Evolutionary conservation across 2,797 vertebrate genomes (phyloP).

Genomic region (Lepidocolaptes lacrymiger): DNA sequence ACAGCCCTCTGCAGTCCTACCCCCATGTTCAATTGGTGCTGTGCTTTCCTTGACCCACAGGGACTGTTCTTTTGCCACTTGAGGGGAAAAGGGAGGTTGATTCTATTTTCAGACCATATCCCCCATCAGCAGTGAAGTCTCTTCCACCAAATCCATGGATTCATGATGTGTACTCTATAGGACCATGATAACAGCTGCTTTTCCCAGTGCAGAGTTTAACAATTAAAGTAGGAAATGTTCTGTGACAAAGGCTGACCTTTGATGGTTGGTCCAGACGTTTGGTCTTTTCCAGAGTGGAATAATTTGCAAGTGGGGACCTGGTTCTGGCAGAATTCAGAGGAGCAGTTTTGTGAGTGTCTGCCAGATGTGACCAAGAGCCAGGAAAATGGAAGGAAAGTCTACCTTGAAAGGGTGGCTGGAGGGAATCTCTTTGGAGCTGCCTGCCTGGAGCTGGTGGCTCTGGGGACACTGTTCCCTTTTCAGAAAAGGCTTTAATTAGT

Average conservation of each 20-base stretch:
- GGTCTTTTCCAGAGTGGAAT: background rate
- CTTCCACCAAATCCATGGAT: background rate
- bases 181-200: background rate
- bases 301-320: background rate
- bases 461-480: background rate
- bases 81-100: background rate
- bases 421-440: background rate
- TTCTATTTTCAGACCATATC: background rate
- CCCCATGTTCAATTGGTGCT: background rate
- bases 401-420: background rate
- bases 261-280: background rate
- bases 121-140: background rate
- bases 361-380: background rate
- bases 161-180: accelerated
- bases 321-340: background rate
- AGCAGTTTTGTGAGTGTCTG: background rate
- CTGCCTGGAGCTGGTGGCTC: background rate
- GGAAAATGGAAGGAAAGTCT: background rate
- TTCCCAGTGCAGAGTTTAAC: background rate
- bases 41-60: background rate
- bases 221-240: background rate
- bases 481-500: background rate
- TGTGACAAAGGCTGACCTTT: background rate
- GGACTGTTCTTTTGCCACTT: background rate
- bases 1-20: background rate